Percentiles rank a stretch among this genome's conserved stretches.
phyloP scores from a whole-genome alignment of 2,888 invertebrate species.

The Drosophila bunnanda region DNA sequence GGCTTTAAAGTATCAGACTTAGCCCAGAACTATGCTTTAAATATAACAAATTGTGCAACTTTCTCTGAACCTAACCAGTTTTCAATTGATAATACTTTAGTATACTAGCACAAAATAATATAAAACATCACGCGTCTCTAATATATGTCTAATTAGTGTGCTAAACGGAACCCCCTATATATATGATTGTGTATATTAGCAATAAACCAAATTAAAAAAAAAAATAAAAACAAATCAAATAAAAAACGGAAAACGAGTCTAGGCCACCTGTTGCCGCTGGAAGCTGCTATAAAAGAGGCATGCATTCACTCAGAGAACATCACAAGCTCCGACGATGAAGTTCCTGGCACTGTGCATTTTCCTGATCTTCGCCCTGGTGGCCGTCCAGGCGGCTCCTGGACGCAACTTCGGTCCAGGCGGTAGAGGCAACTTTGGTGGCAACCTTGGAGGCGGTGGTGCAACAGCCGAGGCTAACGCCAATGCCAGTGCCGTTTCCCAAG shows the following conservation, averaged over 20 bases:
- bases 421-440: neutral
- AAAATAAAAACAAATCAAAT: constrained; percentile 6
- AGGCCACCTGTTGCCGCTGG: constrained; percentile 1
- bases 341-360: constrained; percentile 63
- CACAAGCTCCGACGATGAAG: constrained; percentile 56
- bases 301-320: constrained; percentile 41
- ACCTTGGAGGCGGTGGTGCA: neutral
- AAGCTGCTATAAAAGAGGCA: constrained; percentile 33
- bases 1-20: no score
- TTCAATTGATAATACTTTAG: constrained; percentile 8
- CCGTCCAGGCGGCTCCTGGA: constrained; percentile 57
- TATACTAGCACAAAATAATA: constrained; percentile 17
- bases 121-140: constrained; percentile 18
- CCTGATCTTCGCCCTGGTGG: constrained; percentile 56
- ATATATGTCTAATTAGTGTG: constrained; percentile 38
- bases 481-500: constrained; percentile 7
- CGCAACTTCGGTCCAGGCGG: neutral
- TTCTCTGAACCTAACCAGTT: constrained; percentile 19
- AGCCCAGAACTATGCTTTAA: constrained; percentile 25
- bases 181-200: constrained; percentile 9
- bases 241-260: constrained; percentile 25
- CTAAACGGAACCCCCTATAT: constrained; percentile 36
- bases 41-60: neutral
- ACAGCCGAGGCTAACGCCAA: neutral
- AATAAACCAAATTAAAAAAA: constrained; percentile 11